phyloP scores from a whole-genome alignment of 2,888 invertebrate species.

The Trachelus iudaicus region DNA sequence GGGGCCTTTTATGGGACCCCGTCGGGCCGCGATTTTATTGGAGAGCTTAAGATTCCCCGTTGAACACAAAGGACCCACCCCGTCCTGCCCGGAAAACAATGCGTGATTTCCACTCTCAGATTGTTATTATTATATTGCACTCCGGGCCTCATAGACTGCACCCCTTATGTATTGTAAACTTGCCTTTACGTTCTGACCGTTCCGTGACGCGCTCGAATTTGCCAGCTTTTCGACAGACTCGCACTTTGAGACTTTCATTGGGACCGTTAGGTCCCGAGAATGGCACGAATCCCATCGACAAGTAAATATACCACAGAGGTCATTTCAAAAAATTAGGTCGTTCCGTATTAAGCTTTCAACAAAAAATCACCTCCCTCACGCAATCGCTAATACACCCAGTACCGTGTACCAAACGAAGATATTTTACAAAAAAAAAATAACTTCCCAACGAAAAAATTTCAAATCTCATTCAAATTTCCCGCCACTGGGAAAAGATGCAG shows the following conservation, averaged over 20 bases:
- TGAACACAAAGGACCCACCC: constrained; percentile 20
- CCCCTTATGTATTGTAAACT: background rate
- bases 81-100: background rate
- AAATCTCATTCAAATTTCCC: background rate
- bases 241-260: background rate
- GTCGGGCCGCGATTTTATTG: constrained; percentile 38
- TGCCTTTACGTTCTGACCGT: background rate
- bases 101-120: background rate
- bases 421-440: too few species aligned
- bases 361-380: background rate
- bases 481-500: background rate
- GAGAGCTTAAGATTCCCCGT: constrained; percentile 34
- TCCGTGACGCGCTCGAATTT: background rate
- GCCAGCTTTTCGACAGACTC: background rate
- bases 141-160: background rate
- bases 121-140: background rate
- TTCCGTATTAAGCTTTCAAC: background rate
- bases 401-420: background rate
- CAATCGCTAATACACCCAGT: background rate
- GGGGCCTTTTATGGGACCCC: background rate
- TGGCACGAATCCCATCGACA: background rate
- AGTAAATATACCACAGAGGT: background rate
- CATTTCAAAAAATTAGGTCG: background rate
- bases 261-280: background rate
- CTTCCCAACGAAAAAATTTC: background rate